Evolutionary conservation across 53 echinoderm and acorn worm genomes (phyloP), one percentile per base, ranked within the genome.

Genomic region (Glandiceps talaboti): DNA sequence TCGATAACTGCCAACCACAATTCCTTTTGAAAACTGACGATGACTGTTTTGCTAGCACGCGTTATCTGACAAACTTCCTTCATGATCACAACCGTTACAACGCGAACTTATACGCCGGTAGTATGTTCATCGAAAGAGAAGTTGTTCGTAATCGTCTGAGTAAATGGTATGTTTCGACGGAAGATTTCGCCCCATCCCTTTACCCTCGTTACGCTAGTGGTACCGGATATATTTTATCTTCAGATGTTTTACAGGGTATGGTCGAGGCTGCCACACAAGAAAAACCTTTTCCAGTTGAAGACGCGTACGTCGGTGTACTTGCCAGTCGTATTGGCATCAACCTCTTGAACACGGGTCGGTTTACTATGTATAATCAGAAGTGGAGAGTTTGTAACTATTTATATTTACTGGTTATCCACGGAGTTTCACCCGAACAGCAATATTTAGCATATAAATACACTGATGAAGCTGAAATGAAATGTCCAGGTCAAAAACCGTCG

Each of bases 331-430:
- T 85, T 0, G 85, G 82, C 1, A 33, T 83, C n/a, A 76, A 75
- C 29, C 93, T 94, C 0, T 26, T 86, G 14, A 91, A 99, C 78
- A 89, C 99, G 1, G 84, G 89, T 27, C 89, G 99, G 29, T 99
- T 99, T 33, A 89, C 94, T 29, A 85, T 94, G 32, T 88, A 89
- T 74, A 99, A 90, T 76, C 75, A 83, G 33, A 94, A 94, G 64
- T 99, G 99, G 99, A 90, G 83, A 1, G 79, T 94, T 28, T 99
- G 99, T 76, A 99, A 99, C 83, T 99, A 89, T 75, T 83, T 93
- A 28, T 99, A 91, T 75, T 77, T 99, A 26, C 79, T 99, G 73
- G 93, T 99, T 0, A 82, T 99, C 14, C 99, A 99, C 30, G 86
- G 79, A 26, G 80, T 99, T 30, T 81, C 79, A 0, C 91, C 93